These are phyloP conservation scores for Abrostola tripartita DNA, from an alignment of 2,888 invertebrate species.

Conservation along the genomic window DNA sequence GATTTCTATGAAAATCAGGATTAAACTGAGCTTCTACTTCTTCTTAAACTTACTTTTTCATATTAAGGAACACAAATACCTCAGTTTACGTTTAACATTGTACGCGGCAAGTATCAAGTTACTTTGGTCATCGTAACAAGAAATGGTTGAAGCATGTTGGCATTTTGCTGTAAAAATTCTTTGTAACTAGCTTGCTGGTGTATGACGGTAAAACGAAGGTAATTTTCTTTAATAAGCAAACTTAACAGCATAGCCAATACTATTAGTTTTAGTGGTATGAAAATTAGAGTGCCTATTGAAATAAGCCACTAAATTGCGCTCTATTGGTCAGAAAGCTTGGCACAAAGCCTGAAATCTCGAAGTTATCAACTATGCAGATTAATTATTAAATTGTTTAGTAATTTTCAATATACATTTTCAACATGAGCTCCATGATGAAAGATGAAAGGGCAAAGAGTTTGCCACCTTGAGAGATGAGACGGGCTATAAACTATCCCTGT, in stretches of 20 bases:
- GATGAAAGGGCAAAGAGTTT: too few relatives aligned
- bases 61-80: too few relatives aligned
- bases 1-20: too few relatives aligned
- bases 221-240: conserved; percentile 41
- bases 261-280: neutral
- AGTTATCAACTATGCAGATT: too few relatives aligned
- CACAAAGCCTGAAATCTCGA: too few relatives aligned
- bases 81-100: conserved; percentile 1
- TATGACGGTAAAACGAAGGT: conserved; percentile 21
- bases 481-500: too few relatives aligned
- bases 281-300: neutral
- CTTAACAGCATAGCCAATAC: neutral
- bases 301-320: neutral
- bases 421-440: too few relatives aligned
- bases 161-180: conserved; percentile 41
- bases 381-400: neutral
- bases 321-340: too few relatives aligned
- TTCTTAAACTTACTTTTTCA: too few relatives aligned
- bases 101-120: conserved; percentile 33
- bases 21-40: too few relatives aligned
- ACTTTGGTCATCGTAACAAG: conserved; percentile 24
- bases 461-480: too few relatives aligned
- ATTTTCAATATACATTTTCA: neutral
- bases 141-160: conserved; percentile 35
- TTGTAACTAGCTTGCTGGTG: conserved; percentile 31